These are phyloP conservation scores for Dryadula phaetusa DNA, from an alignment of 2,888 invertebrate genomes.

Conservation along the genomic window DNA sequence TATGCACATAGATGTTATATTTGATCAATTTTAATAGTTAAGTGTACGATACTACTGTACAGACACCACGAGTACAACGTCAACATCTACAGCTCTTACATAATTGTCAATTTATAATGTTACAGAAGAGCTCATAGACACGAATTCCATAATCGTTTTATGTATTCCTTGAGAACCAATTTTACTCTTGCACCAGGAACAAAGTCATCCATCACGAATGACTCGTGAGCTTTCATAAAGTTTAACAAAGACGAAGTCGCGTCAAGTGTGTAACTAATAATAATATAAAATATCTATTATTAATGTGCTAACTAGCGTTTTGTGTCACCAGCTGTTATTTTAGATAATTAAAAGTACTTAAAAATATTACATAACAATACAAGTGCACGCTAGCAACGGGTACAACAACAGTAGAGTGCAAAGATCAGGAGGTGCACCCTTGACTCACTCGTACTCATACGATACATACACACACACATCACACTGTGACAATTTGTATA, in stretches of 20 bases:
- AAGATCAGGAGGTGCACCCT: conserved; percentile 6
- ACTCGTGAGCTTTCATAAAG: too few relatives aligned
- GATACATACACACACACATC: neutral
- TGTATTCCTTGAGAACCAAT: too few relatives aligned
- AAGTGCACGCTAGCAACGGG: neutral
- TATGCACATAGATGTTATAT: neutral
- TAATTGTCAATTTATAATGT: neutral
- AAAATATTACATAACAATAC: conserved; percentile 2
- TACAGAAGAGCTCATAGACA: neutral
- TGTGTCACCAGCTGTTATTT: neutral
- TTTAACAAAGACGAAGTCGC: too few relatives aligned
- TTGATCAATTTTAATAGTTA: neutral
- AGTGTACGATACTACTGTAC: neutral
- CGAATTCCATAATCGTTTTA: neutral
- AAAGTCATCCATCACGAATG: too few relatives aligned
- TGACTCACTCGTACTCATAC: neutral
- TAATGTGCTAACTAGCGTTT: neutral
- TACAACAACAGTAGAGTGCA: neutral
- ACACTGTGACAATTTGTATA: neutral
- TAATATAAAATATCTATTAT: neutral
- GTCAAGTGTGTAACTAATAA: too few relatives aligned
- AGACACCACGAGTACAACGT: neutral
- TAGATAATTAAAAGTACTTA: neutral
- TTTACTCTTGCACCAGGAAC: too few relatives aligned
- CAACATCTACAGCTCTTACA: neutral